phyloP scores from a whole-genome alignment of 2,113 vertebrate genomes.

The Scomber scombrus region DNA sequence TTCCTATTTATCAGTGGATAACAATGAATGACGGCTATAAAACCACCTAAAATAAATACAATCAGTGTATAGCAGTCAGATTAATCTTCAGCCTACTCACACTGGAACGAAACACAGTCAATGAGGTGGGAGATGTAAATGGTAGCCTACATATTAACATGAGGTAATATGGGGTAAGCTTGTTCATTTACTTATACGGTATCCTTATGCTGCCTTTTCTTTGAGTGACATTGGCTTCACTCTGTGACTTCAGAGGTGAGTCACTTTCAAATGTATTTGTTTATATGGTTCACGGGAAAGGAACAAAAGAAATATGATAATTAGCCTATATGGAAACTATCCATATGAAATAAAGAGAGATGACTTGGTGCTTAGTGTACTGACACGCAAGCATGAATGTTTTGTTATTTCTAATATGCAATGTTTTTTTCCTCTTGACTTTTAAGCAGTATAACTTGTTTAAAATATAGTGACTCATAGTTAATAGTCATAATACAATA shows the following conservation, averaged over 20 bases:
- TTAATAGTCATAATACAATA: neutral
- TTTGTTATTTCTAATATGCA: neutral
- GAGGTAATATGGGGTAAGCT: neutral
- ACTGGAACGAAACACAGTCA: constrained; percentile 20
- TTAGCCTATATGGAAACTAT: neutral
- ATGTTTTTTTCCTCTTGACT: neutral
- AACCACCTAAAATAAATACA: constrained; percentile 20
- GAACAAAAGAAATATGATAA: neutral
- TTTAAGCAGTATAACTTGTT: neutral
- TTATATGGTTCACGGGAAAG: neutral
- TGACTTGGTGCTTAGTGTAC: neutral
- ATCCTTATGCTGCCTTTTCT: neutral
- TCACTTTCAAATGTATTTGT: neutral
- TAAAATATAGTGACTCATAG: neutral
- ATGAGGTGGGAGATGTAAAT: constrained; percentile 28
- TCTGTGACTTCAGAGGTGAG: neutral
- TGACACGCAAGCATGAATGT: too few species aligned
- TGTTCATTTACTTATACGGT: neutral
- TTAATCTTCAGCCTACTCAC: constrained; percentile 20
- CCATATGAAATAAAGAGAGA: neutral
- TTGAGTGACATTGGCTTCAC: neutral
- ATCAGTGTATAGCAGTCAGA: neutral
- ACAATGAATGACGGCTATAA: neutral
- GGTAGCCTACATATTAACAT: constrained; percentile 24
- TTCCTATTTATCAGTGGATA: neutral